Conservation (phyloP, 2,797 vertebrate species). For the Molossus alvarezi region DNA sequence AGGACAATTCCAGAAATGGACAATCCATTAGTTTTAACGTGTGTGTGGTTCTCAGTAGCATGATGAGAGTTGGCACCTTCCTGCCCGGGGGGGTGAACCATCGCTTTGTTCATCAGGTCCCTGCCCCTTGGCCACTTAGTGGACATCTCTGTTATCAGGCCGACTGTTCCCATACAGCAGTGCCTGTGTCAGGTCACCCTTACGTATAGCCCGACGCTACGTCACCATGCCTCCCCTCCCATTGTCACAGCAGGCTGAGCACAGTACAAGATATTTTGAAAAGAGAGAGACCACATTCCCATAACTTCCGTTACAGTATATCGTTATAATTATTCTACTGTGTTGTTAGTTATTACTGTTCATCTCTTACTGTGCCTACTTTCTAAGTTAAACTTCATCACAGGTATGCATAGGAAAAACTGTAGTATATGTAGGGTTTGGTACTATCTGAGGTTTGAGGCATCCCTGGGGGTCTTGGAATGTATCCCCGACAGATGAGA, state of each 20-base stretch:
- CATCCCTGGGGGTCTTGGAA: neutral
- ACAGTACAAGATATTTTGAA: neutral
- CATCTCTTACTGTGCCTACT: neutral
- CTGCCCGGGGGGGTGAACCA: neutral
- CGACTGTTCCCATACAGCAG: too few species aligned
- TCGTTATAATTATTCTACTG: neutral
- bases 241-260: neutral
- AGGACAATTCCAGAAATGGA: neutral
- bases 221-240: neutral
- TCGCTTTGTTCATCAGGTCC: neutral
- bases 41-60: neutral
- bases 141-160: neutral
- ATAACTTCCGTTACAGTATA: neutral
- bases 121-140: too few species aligned
- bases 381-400: neutral
- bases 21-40: neutral
- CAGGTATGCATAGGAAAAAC: neutral
- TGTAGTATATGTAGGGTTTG: neutral
- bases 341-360: neutral
- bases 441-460: neutral
- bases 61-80: neutral
- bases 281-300: neutral
- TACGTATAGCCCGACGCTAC: neutral
- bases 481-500: too few species aligned
- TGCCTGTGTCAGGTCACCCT: neutral